Percentiles rank a stretch among this genome's conserved stretches.
phyloP scores from a whole-genome alignment of 1,140 invertebrate species.

The Apis dorsata region DNA sequence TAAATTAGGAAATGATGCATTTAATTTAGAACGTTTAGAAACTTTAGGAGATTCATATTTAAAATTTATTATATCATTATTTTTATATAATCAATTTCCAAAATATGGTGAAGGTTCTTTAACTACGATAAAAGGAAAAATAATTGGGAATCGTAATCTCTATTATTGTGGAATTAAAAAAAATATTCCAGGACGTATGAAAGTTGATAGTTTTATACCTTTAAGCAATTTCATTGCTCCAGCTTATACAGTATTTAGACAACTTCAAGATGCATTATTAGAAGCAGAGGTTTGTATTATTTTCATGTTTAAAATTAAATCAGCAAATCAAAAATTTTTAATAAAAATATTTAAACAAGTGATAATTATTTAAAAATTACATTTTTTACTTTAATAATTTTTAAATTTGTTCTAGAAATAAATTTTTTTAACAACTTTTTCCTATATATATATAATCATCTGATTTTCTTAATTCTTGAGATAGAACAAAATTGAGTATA shows the following conservation, averaged over 20 bases:
- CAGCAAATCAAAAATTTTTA: background rate
- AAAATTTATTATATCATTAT: conserved; percentile 89
- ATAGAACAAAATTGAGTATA: background rate
- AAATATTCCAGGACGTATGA: conserved; percentile 81
- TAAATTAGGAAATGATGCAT: conserved; percentile 86
- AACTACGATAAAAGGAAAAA: conserved; percentile 86
- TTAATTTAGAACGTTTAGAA: conserved; percentile 91
- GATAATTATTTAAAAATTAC: too few species aligned
- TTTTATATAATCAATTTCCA: conserved; percentile 86
- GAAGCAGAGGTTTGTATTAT: conserved; percentile 57
- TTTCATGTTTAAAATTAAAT: conserved; percentile 19
- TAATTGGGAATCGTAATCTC: conserved; percentile 92
- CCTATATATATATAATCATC: too few species aligned
- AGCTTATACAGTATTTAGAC: conserved; percentile 74
- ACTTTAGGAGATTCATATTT: conserved; percentile 94
- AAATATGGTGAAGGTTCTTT: conserved; percentile 88
- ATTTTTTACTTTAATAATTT: too few species aligned
- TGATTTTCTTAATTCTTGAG: too few species aligned
- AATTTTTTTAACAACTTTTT: too few species aligned
- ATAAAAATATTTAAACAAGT: too few species aligned
- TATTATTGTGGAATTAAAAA: conserved; percentile 83
- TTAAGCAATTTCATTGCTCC: conserved; percentile 86
- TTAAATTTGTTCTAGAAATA: too few species aligned
- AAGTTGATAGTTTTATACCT: conserved; percentile 84
- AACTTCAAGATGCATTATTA: conserved; percentile 66